Conservation (phyloP, 1,140 invertebrate genomes). For the Lanistes nyassanus region DNA sequence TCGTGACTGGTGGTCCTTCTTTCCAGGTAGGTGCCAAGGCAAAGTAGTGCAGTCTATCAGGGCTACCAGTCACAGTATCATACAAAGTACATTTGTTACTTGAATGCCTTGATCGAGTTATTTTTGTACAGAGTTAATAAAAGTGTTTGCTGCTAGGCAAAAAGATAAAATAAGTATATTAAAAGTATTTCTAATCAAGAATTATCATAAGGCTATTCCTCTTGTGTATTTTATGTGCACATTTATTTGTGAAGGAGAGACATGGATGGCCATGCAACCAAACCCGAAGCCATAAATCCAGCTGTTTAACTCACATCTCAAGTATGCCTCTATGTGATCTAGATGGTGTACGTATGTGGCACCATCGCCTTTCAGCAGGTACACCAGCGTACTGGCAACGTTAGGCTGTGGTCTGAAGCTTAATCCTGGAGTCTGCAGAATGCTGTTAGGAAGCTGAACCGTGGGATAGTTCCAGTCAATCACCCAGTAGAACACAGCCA, state of each 20-base stretch:
- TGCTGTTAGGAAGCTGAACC: slow-evolving; percentile 82
- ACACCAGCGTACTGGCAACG: slow-evolving; percentile 91
- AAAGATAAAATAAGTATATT: too few species aligned
- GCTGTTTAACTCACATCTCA: slow-evolving; percentile 38
- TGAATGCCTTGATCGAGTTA: too few species aligned
- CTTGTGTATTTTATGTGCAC: too few species aligned
- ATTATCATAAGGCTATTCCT: too few species aligned
- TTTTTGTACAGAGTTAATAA: too few species aligned
- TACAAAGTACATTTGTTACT: too few species aligned
- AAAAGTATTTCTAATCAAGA: too few species aligned
- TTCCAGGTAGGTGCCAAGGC: too few species aligned
- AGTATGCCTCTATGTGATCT: slow-evolving; percentile 52
- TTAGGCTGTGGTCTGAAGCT: slow-evolving; percentile 94
- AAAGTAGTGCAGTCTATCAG: too few species aligned
- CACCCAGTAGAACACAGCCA: slow-evolving; percentile 93
- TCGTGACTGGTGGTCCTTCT: too few species aligned
- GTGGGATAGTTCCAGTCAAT: slow-evolving; percentile 86
- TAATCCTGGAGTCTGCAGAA: slow-evolving; percentile 70
- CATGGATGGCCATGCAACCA: background rate
- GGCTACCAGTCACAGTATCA: too few species aligned
- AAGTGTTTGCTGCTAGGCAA: too few species aligned
- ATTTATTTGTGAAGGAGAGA: background rate
- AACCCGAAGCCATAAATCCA: background rate
- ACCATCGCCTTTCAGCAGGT: slow-evolving; percentile 74
- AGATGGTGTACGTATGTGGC: slow-evolving; percentile 48